These are phyloP conservation scores for silkworm (Bombyx mori) DNA, from an alignment of 1,140 invertebrate species.

Conservation along the genomic window ASM3026992v2 NC_085127.1:11554001-11554500, in stretches of 20 bases:
- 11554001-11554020: too few species aligned
- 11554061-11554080: too few species aligned
- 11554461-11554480: not conserved
- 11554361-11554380: not conserved
- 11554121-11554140: slow-evolving; percentile 18
- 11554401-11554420: too few species aligned
- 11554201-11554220: slow-evolving; percentile 45
- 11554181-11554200: slow-evolving; percentile 22
- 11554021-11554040: too few species aligned
- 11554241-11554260: slow-evolving; percentile 26
- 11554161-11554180: slow-evolving; percentile 52
- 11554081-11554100: too few species aligned
- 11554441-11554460: not conserved
- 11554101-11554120: too few species aligned
- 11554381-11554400: too few species aligned
- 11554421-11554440: not conserved
- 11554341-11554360: not conserved
- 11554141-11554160: slow-evolving; percentile 20
- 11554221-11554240: slow-evolving; percentile 57
- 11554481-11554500: too few species aligned
- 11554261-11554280: slow-evolving; percentile 26
- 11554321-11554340: not conserved
- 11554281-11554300: slow-evolving; percentile 2
- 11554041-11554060: too few species aligned
- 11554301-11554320: not conserved